A percentile compares a stretch with the other conserved stretches of the same genome.
Evolutionary conservation across 2,888 invertebrate species (phyloP).

Genomic region (Chydorus sphaericus): DNA sequence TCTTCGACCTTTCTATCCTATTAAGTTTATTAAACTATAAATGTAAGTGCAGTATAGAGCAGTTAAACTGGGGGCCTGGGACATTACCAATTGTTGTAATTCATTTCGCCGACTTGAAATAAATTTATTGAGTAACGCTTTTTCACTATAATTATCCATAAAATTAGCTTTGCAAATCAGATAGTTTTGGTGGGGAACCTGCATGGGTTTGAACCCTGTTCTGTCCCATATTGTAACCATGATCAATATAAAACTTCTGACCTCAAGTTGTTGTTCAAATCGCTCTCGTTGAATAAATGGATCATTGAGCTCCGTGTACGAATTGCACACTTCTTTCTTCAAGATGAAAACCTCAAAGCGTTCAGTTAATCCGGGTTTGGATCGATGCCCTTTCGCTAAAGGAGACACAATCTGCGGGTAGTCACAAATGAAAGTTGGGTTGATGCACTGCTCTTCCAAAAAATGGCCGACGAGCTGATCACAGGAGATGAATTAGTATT

Average conservation of each 20-base stretch:
- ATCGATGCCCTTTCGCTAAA: constrained; percentile 90
- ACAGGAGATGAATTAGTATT: constrained; percentile 17
- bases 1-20: no score
- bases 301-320: constrained; percentile 98
- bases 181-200: no score
- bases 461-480: constrained; percentile 84
- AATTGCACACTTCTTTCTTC: constrained; percentile 95
- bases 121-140: no score
- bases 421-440: constrained; percentile 90
- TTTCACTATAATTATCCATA: no score
- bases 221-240: no score
- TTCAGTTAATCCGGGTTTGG: constrained; percentile 77
- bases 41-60: neutral
- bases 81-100: no score
- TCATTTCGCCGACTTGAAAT: no score
- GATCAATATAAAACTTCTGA: no score
- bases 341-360: constrained; percentile 91
- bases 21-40: neutral
- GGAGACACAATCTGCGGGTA: constrained; percentile 99
- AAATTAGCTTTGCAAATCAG: no score
- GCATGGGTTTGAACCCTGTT: no score
- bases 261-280: constrained; percentile 87
- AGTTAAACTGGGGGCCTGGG: no score
- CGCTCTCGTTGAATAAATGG: constrained; percentile 84
- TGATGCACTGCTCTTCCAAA: constrained; percentile 85